A percentile compares a stretch with the other conserved stretches of the same genome.
phyloP scores from a whole-genome alignment of 2,888 invertebrate genomes.

The Eugnorisma glareosa region DNA sequence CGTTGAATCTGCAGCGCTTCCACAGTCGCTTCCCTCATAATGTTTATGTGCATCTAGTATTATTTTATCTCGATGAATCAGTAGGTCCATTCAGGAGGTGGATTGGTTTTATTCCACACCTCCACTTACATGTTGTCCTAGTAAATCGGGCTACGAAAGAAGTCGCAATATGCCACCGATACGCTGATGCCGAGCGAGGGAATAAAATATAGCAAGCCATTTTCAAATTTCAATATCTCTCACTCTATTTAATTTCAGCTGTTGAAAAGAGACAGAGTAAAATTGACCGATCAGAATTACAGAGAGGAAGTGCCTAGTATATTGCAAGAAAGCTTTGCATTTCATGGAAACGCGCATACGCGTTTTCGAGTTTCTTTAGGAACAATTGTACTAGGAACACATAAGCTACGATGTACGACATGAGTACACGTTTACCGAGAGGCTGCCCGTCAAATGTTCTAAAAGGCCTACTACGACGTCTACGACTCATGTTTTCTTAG shows the following conservation, averaged over 20 bases:
- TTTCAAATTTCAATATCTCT: constrained; percentile 12
- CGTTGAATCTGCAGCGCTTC: neutral
- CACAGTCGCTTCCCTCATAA: neutral
- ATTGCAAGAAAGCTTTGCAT: constrained; percentile 50
- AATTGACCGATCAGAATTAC: constrained; percentile 20
- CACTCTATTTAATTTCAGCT: constrained; percentile 17
- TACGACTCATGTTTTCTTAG: constrained; percentile 26
- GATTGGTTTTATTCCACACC: constrained; percentile 21
- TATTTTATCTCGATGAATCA: constrained; percentile 14
- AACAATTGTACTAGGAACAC: constrained; percentile 65
- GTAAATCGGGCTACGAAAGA: constrained; percentile 64
- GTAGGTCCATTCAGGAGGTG: constrained; percentile 32
- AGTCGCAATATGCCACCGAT: constrained; percentile 59
- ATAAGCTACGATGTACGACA: constrained; percentile 29
- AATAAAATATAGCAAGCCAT: neutral
- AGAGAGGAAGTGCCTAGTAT: neutral
- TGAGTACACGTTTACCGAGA: neutral
- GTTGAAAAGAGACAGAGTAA: constrained; percentile 36
- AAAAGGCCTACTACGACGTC: neutral
- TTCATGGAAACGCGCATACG: constrained; percentile 64
- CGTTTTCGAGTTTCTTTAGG: constrained; percentile 70
- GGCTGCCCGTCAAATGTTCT: neutral
- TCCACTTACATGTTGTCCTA: constrained; percentile 54
- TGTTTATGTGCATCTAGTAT: constrained; percentile 42
- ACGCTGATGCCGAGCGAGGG: neutral